phyloP scores from a whole-genome alignment of 2,888 invertebrate genomes.

The Parelbella ahira region DNA sequence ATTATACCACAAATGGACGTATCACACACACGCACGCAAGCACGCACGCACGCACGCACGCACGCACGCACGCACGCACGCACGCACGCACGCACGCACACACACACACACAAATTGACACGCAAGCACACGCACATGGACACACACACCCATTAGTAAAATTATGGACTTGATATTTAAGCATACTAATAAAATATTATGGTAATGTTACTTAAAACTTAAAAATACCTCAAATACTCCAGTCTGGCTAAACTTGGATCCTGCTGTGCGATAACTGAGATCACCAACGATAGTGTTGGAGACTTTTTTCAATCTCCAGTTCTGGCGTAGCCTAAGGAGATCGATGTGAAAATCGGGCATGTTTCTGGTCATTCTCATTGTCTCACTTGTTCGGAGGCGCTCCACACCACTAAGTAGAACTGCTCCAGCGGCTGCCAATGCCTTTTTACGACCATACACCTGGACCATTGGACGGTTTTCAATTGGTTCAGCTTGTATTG shows the following conservation, averaged over 20 bases:
- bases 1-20: too few relatives aligned
- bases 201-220: too few relatives aligned
- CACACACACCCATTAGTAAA: too few relatives aligned
- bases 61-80: too few relatives aligned
- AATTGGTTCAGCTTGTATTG: slow-evolving; percentile 90
- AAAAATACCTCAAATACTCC: slow-evolving; percentile 93
- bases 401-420: slow-evolving; percentile 93
- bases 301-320: slow-evolving; percentile 98
- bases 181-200: too few relatives aligned
- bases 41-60: too few relatives aligned
- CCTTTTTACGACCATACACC: slow-evolving; percentile 96
- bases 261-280: slow-evolving; percentile 96
- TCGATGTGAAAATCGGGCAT: slow-evolving; percentile 96
- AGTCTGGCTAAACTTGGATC: slow-evolving; percentile 95
- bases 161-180: too few relatives aligned
- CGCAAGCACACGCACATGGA: too few relatives aligned
- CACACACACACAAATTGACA: too few relatives aligned
- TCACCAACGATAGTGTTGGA: slow-evolving; percentile 97
- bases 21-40: too few relatives aligned
- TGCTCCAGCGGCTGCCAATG: slow-evolving; percentile 90
- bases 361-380: slow-evolving; percentile 85
- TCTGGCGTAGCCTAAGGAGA: slow-evolving; percentile 91
- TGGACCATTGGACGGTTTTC: slow-evolving; percentile 94
- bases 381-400: slow-evolving; percentile 90
- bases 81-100: too few relatives aligned